Base-by-base conservation (phyloP, 2,888 invertebrate genomes). In the Cotesia congregata region DNA sequence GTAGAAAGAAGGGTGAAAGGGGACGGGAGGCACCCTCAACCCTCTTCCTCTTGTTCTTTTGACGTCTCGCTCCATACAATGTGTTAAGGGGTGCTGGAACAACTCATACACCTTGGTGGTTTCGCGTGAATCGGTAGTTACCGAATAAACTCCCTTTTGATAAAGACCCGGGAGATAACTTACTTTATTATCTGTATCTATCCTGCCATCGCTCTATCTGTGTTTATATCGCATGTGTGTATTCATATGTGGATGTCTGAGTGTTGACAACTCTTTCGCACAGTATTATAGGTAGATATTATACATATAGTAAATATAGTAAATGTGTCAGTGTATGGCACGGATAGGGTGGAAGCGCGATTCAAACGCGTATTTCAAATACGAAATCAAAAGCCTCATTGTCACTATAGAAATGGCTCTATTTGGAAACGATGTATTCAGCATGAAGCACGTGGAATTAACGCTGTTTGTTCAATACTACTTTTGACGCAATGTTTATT, bases 401-500 rank as follows among this genome's bases (percentile, higher is more conserved):
- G 89, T 89, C 88, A 87, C 86, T 79, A 85, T 85, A 85, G 50
- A 88, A 89, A 88, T 89, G 87, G 88, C 87, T 88, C 88, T 86
- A 88, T 89, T 88, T 86, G 88, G 85, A 89, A 89, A 88, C 88
- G 87, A 88, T 85, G 88, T 87, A 89, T 89, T 89, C 88, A 88
- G 80, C 83, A 80, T 83, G 85, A 83, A 85, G 85, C 85, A 85
- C 87, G 85, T 87, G 83, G 87, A 89, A 89, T 89, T 88, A 89
- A 88, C 88, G 85, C 87, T 86, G 87, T 88, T 89, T 89, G 88
- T 89, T 88, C 15, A 72, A 72, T 72, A 72, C 39, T 61, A 38
- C 7, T 20, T 61, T 87, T 85, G 82, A 83, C 84, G 83, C 84
- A 84, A 41, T 15, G 67, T 50, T 50, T 50, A 38, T 72, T 76